phyloP scores from a whole-genome alignment of 2,888 invertebrate species.

The Creontiades dilutus region DNA sequence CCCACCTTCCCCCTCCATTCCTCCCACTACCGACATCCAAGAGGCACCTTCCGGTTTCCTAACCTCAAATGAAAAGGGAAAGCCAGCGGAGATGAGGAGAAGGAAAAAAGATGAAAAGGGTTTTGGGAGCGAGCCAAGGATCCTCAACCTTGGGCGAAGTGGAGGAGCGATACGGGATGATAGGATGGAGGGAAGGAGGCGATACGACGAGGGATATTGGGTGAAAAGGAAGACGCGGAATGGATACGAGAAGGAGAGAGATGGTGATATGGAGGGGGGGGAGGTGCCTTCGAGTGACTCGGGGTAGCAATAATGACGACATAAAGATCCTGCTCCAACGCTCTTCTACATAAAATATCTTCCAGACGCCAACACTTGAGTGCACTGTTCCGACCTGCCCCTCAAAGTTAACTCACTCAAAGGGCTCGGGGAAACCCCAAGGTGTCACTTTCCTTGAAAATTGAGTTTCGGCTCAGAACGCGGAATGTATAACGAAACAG shows the following conservation, averaged over 20 bases:
- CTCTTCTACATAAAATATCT: not conserved
- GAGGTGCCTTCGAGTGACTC: not conserved
- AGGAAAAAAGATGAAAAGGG: conserved; percentile 41
- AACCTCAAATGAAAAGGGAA: conserved; percentile 46
- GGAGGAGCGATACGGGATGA: not conserved
- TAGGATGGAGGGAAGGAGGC: no score
- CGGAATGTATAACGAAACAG: no score
- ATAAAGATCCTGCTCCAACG: not conserved
- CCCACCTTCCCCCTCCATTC: not conserved
- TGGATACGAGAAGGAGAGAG: not conserved
- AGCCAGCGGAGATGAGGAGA: not conserved
- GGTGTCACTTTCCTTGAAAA: no score
- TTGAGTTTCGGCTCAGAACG: no score
- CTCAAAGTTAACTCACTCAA: not conserved
- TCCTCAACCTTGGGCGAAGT: not conserved
- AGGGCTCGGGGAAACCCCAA: no score
- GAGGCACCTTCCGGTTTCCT: conserved; percentile 31
- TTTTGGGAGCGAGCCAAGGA: conserved; percentile 46
- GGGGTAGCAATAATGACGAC: conserved; percentile 51
- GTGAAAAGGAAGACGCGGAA: not conserved
- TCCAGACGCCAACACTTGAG: not conserved
- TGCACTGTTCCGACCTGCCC: not conserved
- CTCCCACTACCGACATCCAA: not conserved
- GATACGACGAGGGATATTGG: not conserved
- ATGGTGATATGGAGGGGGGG: not conserved